phyloP scores from a whole-genome alignment of 2,888 invertebrate genomes.

The Philopedon plagiatum region DNA sequence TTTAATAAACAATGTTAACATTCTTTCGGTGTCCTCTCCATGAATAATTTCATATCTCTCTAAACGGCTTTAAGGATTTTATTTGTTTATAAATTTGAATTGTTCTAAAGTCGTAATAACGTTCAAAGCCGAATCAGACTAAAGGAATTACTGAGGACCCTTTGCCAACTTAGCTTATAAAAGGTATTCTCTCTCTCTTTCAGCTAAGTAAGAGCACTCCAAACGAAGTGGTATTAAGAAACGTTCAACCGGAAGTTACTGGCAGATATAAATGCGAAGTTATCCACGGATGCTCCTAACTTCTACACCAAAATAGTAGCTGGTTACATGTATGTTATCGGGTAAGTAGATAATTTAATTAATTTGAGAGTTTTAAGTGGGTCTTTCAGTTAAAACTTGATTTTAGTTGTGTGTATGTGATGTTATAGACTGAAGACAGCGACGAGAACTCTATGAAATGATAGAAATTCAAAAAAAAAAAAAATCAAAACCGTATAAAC shows the following conservation, averaged over 20 bases:
- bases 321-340: slow-evolving; percentile 80
- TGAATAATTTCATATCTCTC: not conserved
- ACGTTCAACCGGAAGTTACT: slow-evolving; percentile 79
- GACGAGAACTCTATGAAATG: too few relatives aligned
- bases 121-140: not conserved
- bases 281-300: slow-evolving; percentile 80
- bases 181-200: slow-evolving; percentile 52
- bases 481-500: too few relatives aligned
- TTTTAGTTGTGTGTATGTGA: not conserved
- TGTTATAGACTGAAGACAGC: too few relatives aligned
- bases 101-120: not conserved
- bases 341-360: slow-evolving; percentile 71
- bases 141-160: not conserved
- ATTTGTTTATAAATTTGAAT: not conserved
- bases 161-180: slow-evolving; percentile 2
- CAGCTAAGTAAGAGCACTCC: slow-evolving; percentile 77
- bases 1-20: too few relatives aligned
- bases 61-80: not conserved
- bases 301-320: slow-evolving; percentile 79
- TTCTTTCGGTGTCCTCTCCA: too few relatives aligned
- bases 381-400: not conserved
- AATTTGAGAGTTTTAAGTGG: not conserved
- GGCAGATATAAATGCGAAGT: slow-evolving; percentile 84
- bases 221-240: slow-evolving; percentile 77
- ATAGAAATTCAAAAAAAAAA: too few relatives aligned